Evolutionary conservation across 2,113 vertebrate species (phyloP).

Genomic region (Catagonus wagneri): DNA sequence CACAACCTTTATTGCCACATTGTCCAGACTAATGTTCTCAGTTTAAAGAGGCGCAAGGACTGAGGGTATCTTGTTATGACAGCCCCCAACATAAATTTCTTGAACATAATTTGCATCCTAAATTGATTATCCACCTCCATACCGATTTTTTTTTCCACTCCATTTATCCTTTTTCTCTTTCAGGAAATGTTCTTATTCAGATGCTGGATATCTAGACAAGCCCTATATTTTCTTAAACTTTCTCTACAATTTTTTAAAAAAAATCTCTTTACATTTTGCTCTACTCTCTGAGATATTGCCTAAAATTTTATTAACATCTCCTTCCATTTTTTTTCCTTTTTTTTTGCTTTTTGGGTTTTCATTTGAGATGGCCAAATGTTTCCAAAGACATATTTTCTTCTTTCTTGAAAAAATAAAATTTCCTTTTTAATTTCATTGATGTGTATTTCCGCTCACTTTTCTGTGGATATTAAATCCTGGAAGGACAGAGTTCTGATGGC

Average conservation of each 20-base stretch:
- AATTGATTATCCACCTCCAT: background rate
- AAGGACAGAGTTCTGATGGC: background rate
- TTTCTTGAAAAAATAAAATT: background rate
- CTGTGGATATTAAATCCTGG: background rate
- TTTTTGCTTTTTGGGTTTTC: background rate
- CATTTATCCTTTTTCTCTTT: background rate
- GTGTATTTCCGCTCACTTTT: background rate
- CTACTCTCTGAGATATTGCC: background rate
- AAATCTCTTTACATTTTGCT: background rate
- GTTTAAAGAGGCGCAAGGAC: background rate
- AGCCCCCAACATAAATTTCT: background rate
- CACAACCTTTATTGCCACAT: background rate
- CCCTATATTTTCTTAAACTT: background rate
- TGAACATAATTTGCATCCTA: background rate
- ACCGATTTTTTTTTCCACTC: background rate
- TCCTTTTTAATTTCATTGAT: background rate
- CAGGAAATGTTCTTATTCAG: background rate
- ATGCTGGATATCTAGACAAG: background rate
- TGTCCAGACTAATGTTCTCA: background rate
- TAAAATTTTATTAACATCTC: background rate
- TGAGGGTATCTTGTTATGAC: rapidly evolving
- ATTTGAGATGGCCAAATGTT: background rate
- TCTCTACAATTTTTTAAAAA: background rate
- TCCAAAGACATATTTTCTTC: background rate
- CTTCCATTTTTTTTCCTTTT: background rate